These are phyloP conservation scores for Turritopsis dohrnii DNA, from an alignment of 30 jellyfish, hydroid and myxozoan genomes.

Conservation along the genomic window DNA sequence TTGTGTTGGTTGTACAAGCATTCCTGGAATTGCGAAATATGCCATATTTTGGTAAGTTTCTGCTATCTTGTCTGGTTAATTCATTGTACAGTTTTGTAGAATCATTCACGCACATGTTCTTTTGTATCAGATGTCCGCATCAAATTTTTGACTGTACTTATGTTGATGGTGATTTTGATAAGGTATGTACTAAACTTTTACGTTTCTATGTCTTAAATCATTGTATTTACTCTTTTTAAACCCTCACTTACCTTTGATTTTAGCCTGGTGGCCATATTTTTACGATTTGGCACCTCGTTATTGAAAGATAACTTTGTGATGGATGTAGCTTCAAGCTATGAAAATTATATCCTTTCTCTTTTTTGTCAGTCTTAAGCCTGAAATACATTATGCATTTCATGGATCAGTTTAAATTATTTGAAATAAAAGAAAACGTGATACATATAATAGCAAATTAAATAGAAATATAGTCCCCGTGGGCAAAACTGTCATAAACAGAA, in stretches of 20 bases:
- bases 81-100: not conserved
- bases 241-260: not conserved
- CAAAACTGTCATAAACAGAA: no score
- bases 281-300: conserved; percentile 84
- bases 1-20: conserved; percentile 68
- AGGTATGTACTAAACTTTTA: conserved; percentile 45
- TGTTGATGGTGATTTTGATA: conserved; percentile 79
- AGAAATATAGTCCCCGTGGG: no score
- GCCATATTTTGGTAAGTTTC: conserved; percentile 89
- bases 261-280: conserved; percentile 67
- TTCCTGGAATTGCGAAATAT: conserved; percentile 69
- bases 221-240: not conserved
- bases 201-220: no score
- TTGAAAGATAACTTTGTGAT: conserved; percentile 83
- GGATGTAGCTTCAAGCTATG: conserved; percentile 75
- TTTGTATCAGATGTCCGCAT: conserved; percentile 71
- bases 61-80: not conserved
- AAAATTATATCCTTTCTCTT: conserved; percentile 92
- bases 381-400: no score
- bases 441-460: no score
- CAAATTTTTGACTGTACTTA: conserved; percentile 80
- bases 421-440: no score
- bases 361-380: no score
- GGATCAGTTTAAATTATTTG: no score
- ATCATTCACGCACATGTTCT: not conserved